Evolutionary conservation across 2,888 invertebrate species (phyloP).

Genomic region (Cosmia pyralina): DNA sequence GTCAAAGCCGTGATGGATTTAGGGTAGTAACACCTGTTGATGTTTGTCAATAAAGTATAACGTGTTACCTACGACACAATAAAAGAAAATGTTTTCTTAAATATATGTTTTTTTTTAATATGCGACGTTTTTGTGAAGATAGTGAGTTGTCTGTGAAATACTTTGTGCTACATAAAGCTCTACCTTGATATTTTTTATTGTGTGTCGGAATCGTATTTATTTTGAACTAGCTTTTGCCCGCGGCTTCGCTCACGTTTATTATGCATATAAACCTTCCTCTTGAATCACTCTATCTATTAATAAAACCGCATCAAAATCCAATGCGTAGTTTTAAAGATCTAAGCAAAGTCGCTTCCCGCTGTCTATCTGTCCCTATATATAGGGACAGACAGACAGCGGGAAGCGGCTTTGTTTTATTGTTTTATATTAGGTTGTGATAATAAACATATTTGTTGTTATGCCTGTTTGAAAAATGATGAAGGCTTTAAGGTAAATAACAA

Average conservation of each 20-base stretch:
- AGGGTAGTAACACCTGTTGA: slow-evolving; percentile 70
- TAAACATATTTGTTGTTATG: background rate
- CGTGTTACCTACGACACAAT: slow-evolving; percentile 56
- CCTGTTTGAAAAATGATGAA: background rate
- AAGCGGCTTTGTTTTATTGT: too few species aligned
- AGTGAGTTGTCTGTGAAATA: slow-evolving; percentile 41
- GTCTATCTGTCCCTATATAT: too few species aligned
- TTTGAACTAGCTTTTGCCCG: too few species aligned
- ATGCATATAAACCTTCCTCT: too few species aligned
- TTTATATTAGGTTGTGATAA: too few species aligned
- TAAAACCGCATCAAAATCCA: too few species aligned
- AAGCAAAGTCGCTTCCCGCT: too few species aligned
- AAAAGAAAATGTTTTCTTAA: slow-evolving; percentile 52
- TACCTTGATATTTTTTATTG: background rate
- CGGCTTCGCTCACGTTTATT: too few species aligned
- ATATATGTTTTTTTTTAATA: slow-evolving; percentile 37
- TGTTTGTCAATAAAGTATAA: slow-evolving; percentile 63
- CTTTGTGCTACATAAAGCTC: slow-evolving; percentile 13
- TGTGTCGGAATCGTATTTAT: background rate
- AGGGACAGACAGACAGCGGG: too few species aligned
- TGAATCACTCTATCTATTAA: too few species aligned
- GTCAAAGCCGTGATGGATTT: slow-evolving; percentile 67
- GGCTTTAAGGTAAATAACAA: background rate
- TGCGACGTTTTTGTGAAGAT: slow-evolving; percentile 10
- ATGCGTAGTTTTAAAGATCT: too few species aligned